Base-by-base conservation (phyloP, 1,140 invertebrate species). In the Ericerus pela region DNA sequence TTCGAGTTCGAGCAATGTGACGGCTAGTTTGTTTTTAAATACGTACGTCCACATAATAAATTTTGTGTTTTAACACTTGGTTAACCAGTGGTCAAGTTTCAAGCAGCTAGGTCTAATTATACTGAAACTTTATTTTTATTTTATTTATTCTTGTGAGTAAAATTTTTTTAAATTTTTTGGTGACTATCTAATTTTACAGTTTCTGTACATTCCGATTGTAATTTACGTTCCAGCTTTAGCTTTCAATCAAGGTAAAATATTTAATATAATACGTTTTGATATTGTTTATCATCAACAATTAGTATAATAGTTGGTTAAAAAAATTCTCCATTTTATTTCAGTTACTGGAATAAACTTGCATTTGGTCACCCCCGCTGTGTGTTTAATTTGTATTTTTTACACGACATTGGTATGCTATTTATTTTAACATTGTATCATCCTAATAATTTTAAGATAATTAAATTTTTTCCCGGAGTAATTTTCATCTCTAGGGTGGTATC, bases 401-500 rank as follows among this genome's bases (percentile, higher is more conserved):
- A 67, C 65, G 2, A 64, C 62, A 30, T 12, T 67, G 29, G 66
- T 65, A 55, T 60, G 60, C 55, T 31, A 37, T 28, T 10, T 56
- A 30, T 43, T 24, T n/a, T 24, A 47, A 10, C 36, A n/a, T 31
- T 28, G 26, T 24, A 26, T 11, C 4, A 53, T 12, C 6, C 1
- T 11, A 54, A 12, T 31, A 20, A 28, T 27, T 53, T n/a, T 33
- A 33, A n/a, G n/a, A n/a, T n/a, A 27, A 36, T 22, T 2, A 14
- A 24, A 20, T 20, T 3, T 22, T 5, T 2, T 5, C 1, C 22
- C 20, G 47, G 22, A 54, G 3, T 53, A 8, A 55, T 58, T 10
- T 16, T 16, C 18, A 20, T 4, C 29, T 70, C 57, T 61, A 88
- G 84, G 86, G 86, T 58, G 87, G 87, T 1, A 73, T 91, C 59